These are phyloP conservation scores for Anoplius nigerrimus DNA, from an alignment of 2,888 invertebrate genomes.

Conservation along the genomic window DNA sequence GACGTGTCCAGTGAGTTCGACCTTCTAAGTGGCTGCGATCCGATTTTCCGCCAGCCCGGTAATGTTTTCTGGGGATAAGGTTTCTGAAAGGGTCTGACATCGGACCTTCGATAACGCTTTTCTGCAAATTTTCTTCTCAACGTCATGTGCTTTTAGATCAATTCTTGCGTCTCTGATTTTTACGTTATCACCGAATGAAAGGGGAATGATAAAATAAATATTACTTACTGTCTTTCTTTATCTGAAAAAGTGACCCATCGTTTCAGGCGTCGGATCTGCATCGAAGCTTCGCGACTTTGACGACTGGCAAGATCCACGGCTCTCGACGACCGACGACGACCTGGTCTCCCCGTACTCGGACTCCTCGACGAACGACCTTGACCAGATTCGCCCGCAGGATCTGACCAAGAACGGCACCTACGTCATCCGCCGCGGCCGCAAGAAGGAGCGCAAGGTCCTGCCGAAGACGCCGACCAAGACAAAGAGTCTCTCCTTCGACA, in stretches of 20 bases:
- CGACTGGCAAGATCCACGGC: conserved; percentile 86
- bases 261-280: conserved; percentile 84
- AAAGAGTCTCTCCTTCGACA: conserved; percentile 76
- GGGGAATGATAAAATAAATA: no score
- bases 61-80: no score
- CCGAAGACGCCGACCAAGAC: conserved; percentile 78
- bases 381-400: conserved; percentile 73
- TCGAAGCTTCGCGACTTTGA: conserved; percentile 83
- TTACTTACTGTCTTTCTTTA: no score
- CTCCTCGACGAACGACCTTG: conserved; percentile 75
- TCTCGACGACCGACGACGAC: conserved; percentile 81
- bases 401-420: conserved; percentile 85
- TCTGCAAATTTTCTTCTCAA: no score
- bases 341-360: conserved; percentile 84
- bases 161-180: no score
- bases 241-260: no score
- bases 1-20: conserved; percentile 74
- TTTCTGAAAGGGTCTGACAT: no score
- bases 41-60: no score
- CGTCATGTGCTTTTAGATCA: no score
- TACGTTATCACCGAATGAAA: no score
- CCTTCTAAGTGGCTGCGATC: no score
- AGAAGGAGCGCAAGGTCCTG: conserved; percentile 80
- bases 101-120: no score
- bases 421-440: conserved; percentile 85